Percentiles rank a stretch among this genome's conserved stretches.
phyloP scores from a whole-genome alignment of 2,888 invertebrate species.

The Zaprionus obscuricornis region DNA sequence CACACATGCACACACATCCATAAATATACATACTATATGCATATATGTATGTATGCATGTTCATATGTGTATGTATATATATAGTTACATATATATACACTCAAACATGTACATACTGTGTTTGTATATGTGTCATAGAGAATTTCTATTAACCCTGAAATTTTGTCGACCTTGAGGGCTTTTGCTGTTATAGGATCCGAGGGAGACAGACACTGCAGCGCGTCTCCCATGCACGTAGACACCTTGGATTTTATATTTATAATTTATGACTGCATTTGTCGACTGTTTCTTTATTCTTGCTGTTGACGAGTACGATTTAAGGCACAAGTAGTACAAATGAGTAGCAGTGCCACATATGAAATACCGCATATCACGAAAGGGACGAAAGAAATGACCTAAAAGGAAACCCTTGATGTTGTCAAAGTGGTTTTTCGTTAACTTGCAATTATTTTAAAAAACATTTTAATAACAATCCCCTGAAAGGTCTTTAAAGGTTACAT shows the following conservation, averaged over 20 bases:
- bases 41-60: not conserved
- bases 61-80: not conserved
- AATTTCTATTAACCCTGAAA: slow-evolving; percentile 67
- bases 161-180: slow-evolving; percentile 30
- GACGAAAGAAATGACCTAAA: slow-evolving; percentile 8
- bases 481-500: not conserved
- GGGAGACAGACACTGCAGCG: slow-evolving; percentile 42
- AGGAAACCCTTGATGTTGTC: not conserved
- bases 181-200: slow-evolving; percentile 67
- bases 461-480: slow-evolving; percentile 47
- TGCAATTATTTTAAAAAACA: slow-evolving; percentile 49
- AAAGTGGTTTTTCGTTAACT: slow-evolving; percentile 36
- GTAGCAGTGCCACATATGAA: too few relatives aligned
- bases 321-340: not conserved
- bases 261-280: slow-evolving; percentile 67
- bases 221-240: slow-evolving; percentile 35
- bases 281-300: slow-evolving; percentile 40
- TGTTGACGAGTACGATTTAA: slow-evolving; percentile 32
- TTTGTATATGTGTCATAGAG: slow-evolving; percentile 7
- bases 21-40: too few relatives aligned
- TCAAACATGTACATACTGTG: not conserved
- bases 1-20: slow-evolving; percentile 28
- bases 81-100: slow-evolving; percentile 5
- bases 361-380: too few relatives aligned
- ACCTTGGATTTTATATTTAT: slow-evolving; percentile 71